Conservation (phyloP, 2,113 vertebrate species). For the Aythya baeri region DNA sequence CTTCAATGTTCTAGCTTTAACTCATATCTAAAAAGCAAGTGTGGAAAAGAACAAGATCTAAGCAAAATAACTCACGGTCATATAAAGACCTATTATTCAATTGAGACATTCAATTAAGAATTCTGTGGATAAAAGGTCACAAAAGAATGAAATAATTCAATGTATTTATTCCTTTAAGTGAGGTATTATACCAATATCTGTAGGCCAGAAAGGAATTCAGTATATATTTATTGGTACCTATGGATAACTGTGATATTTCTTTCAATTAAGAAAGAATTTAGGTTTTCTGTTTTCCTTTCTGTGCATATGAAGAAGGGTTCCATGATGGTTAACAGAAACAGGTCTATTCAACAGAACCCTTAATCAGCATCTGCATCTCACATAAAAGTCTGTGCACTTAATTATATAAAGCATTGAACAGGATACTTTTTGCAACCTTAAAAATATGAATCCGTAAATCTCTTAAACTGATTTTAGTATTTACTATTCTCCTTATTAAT, state of each 20-base stretch:
- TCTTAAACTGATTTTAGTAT: neutral
- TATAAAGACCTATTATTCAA: slow-evolving; percentile 34
- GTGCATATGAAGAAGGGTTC: neutral
- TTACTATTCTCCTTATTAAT: neutral
- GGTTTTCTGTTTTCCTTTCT: neutral
- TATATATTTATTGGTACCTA: neutral
- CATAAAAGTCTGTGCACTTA: neutral
- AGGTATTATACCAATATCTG: neutral
- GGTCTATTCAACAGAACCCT: neutral
- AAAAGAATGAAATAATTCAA: neutral
- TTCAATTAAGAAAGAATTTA: neutral
- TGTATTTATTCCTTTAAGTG: slow-evolving; percentile 1
- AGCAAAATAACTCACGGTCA: neutral
- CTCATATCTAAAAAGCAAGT: neutral
- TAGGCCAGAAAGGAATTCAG: neutral
- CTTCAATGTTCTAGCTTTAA: neutral
- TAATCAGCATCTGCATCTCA: neutral
- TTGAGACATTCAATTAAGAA: neutral
- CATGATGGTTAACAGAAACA: neutral
- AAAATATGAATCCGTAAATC: neutral
- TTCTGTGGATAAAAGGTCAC: neutral
- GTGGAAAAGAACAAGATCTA: neutral
- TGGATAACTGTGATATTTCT: neutral
- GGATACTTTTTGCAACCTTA: neutral
- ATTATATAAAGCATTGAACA: neutral